Evolutionary conservation across 2,797 vertebrate species (phyloP).

Genomic region (Amazona ochrocephala): DNA sequence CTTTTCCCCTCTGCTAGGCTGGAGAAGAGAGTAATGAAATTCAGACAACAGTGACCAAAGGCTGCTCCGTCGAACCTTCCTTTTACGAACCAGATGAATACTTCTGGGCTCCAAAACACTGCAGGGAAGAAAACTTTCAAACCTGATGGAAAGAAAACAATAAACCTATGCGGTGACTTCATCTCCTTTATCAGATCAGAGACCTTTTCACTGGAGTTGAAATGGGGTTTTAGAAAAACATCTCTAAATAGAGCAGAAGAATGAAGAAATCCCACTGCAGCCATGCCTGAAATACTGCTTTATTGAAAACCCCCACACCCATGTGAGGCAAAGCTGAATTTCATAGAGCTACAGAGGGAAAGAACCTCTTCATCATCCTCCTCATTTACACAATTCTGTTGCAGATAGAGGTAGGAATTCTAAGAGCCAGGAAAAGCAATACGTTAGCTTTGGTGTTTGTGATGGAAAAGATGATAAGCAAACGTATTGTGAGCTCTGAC

Average conservation of each 20-base stretch:
- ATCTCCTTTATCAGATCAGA: constrained; percentile 75
- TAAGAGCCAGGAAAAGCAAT: background rate
- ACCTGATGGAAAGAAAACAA: constrained; percentile 70
- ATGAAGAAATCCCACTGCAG: constrained; percentile 38
- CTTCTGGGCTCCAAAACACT: constrained; percentile 64
- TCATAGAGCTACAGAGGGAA: background rate
- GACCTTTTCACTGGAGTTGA: constrained; percentile 42
- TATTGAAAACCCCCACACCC: background rate
- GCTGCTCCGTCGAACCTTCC: constrained; percentile 12
- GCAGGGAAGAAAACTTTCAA: constrained; percentile 65
- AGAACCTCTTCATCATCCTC: background rate
- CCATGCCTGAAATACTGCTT: constrained; percentile 22
- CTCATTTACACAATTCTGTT: background rate
- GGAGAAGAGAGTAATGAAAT: constrained; percentile 76
- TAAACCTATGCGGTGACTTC: constrained; percentile 68
- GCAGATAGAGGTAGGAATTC: background rate
- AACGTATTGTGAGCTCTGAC: background rate
- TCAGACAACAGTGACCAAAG: constrained; percentile 72
- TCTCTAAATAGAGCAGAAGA: constrained; percentile 24
- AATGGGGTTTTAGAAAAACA: background rate
- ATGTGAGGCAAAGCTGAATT: background rate
- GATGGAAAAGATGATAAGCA: background rate
- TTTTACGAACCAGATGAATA: constrained; percentile 50
- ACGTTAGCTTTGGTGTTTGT: background rate
- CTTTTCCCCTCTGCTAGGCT: constrained; percentile 76